A percentile compares a stretch with the other conserved stretches of the same genome.
phyloP scores from a whole-genome alignment of 2,797 vertebrate species.

The Paguma larvata region DNA sequence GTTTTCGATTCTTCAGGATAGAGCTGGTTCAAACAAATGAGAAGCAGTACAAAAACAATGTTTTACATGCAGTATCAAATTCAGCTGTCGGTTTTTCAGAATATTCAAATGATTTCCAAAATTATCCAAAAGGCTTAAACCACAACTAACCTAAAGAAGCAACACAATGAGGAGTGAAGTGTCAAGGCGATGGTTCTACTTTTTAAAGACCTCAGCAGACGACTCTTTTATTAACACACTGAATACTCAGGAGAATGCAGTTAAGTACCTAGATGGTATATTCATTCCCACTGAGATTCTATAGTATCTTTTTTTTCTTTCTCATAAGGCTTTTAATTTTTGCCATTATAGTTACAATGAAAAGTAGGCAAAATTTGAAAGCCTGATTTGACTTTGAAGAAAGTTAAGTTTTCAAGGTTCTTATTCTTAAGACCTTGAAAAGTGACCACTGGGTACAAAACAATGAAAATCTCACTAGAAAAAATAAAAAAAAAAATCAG shows the following conservation, averaged over 20 bases:
- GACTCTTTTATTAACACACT: not conserved
- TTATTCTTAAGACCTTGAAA: conserved; percentile 40
- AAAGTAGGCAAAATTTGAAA: conserved; percentile 70
- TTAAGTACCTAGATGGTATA: not conserved
- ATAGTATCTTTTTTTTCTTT: not conserved
- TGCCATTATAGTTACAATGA: not conserved
- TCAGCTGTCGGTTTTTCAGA: not conserved
- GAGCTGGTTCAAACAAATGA: not conserved
- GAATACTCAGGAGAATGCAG: not conserved
- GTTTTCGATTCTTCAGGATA: not conserved
- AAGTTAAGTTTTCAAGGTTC: conserved; percentile 41
- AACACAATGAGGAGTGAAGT: not conserved
- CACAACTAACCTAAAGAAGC: not conserved
- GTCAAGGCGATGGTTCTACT: not conserved
- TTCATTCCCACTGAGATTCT: not conserved
- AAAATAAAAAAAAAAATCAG: not conserved
- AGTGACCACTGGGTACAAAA: rapidly evolving
- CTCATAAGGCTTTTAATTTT: not conserved
- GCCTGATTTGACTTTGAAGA: conserved; percentile 28
- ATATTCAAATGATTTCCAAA: conserved; percentile 3
- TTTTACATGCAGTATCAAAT: not conserved
- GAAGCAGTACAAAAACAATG: not conserved
- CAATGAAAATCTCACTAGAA: not conserved
- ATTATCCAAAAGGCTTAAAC: not conserved
- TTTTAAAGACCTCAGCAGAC: not conserved